phyloP scores from a whole-genome alignment of 2,113 vertebrate species.

The Pseudolaguvia tuberculata region DNA sequence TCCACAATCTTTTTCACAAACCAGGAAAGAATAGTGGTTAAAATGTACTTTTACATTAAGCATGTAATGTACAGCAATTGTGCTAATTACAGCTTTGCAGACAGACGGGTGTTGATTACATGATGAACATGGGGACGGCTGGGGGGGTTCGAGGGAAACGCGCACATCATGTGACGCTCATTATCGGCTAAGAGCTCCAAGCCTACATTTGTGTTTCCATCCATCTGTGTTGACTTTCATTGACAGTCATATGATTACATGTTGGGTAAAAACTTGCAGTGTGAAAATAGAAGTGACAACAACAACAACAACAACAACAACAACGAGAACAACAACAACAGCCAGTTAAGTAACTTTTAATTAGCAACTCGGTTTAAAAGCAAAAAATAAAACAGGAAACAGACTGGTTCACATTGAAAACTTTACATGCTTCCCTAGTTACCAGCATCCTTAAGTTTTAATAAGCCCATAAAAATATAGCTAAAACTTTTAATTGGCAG shows the following conservation, averaged over 20 bases:
- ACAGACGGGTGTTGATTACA: slow-evolving; percentile 74
- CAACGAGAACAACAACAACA: slow-evolving; percentile 30
- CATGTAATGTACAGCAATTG: slow-evolving; percentile 73
- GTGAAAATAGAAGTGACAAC: slow-evolving; percentile 30
- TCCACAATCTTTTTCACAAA: slow-evolving; percentile 53
- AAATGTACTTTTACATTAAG: slow-evolving; percentile 66
- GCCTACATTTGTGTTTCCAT: slow-evolving; percentile 59
- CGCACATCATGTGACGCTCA: slow-evolving; percentile 63
- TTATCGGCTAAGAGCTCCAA: slow-evolving; percentile 64
- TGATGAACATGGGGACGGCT: slow-evolving; percentile 58
- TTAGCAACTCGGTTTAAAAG: slow-evolving; percentile 49
- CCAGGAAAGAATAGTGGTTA: slow-evolving; percentile 60
- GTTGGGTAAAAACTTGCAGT: slow-evolving; percentile 52
- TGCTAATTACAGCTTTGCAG: slow-evolving; percentile 71
- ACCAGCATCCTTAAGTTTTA: slow-evolving; percentile 34
- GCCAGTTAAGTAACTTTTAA: slow-evolving; percentile 58
- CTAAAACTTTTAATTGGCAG: slow-evolving; percentile 63
- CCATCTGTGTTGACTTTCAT: slow-evolving; percentile 66
- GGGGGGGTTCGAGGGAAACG: slow-evolving; percentile 58
- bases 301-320: slow-evolving; percentile 32
- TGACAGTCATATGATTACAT: slow-evolving; percentile 57
- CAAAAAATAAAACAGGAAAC: slow-evolving; percentile 7
- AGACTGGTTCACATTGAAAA: slow-evolving; percentile 28
- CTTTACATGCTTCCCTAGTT: slow-evolving; percentile 18
- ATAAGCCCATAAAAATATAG: slow-evolving; percentile 42